phyloP scores from a whole-genome alignment of 2,888 invertebrate species.

The Phania funesta region DNA sequence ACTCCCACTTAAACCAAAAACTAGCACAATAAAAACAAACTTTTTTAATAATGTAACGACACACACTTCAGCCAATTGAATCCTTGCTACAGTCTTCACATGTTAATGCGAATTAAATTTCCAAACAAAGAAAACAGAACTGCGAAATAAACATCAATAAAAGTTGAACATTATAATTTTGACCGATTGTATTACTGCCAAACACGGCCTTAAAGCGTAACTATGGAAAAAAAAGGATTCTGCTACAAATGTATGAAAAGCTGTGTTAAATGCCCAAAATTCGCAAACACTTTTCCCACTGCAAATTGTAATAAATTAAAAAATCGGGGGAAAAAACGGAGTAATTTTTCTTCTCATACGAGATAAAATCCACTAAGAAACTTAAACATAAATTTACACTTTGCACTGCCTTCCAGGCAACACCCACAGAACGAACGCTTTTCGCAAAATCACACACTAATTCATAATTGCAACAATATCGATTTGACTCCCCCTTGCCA shows the following conservation, averaged over 20 bases:
- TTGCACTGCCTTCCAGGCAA: constrained; percentile 79
- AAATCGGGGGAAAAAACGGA: background rate
- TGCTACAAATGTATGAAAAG: constrained; percentile 8
- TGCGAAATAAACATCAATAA: constrained; percentile 35
- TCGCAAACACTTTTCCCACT: constrained; percentile 60
- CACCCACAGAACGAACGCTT: constrained; percentile 72
- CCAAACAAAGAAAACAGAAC: constrained; percentile 31
- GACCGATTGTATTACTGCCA: constrained; percentile 48
- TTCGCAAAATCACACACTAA: constrained; percentile 67
- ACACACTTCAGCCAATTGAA: constrained; percentile 18
- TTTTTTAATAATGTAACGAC: constrained; percentile 22
- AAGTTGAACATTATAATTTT: constrained; percentile 32
- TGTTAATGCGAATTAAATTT: constrained; percentile 53
- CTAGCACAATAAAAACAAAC: constrained; percentile 4
- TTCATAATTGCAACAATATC: constrained; percentile 69
- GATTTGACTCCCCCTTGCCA: constrained; percentile 52
- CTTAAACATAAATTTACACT: constrained; percentile 80
- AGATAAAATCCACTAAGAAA: constrained; percentile 78
- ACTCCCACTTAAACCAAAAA: constrained; percentile 47
- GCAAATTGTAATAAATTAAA: constrained; percentile 49
- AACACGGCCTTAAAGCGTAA: constrained; percentile 71
- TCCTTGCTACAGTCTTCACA: background rate
- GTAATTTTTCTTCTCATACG: constrained; percentile 71
- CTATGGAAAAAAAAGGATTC: constrained; percentile 51
- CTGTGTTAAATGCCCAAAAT: constrained; percentile 57